Percentiles rank a stretch among this genome's conserved stretches.
Conservation (phyloP, 2,113 vertebrate genomes). For the Mesocricetus auratus region DNA sequence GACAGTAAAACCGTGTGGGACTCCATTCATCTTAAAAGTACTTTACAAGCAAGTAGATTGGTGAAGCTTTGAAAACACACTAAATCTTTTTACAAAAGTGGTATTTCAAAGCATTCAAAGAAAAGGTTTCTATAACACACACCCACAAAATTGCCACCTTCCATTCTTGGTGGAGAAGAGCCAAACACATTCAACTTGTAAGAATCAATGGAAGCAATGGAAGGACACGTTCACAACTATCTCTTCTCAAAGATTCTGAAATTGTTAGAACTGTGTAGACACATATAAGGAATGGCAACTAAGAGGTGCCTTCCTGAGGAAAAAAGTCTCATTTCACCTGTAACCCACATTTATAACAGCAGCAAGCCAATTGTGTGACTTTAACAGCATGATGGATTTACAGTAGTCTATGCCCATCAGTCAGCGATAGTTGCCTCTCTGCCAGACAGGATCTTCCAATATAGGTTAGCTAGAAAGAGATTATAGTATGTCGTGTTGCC, state of each 20-base stretch:
- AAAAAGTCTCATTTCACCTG: constrained; percentile 74
- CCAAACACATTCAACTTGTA: constrained; percentile 59
- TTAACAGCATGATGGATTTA: constrained; percentile 77
- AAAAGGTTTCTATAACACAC: not conserved
- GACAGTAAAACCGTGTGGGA: not conserved
- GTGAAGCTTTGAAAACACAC: not conserved
- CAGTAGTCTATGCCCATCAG: constrained; percentile 70
- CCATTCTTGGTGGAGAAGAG: not conserved
- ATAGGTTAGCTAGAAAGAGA: constrained; percentile 78
- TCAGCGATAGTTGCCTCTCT: constrained; percentile 53
- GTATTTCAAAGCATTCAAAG: constrained; percentile 24
- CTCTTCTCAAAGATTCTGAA: constrained; percentile 69
- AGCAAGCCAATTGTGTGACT: constrained; percentile 79
- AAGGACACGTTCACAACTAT: constrained; percentile 13
- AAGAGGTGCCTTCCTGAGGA: constrained; percentile 77
- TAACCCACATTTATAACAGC: constrained; percentile 83
- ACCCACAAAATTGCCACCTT: not conserved
- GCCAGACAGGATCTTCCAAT: constrained; percentile 75
- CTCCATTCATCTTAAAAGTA: not conserved
- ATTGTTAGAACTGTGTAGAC: constrained; percentile 72
- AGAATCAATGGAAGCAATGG: constrained; percentile 10
- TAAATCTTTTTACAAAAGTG: constrained; percentile 44
- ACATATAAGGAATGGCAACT: constrained; percentile 69
- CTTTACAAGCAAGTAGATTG: constrained; percentile 2
- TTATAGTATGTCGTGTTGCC: constrained; percentile 79